These are phyloP conservation scores for Euspilapteryx auroguttella DNA, from an alignment of 2,888 invertebrate species.

Conservation along the genomic window DNA sequence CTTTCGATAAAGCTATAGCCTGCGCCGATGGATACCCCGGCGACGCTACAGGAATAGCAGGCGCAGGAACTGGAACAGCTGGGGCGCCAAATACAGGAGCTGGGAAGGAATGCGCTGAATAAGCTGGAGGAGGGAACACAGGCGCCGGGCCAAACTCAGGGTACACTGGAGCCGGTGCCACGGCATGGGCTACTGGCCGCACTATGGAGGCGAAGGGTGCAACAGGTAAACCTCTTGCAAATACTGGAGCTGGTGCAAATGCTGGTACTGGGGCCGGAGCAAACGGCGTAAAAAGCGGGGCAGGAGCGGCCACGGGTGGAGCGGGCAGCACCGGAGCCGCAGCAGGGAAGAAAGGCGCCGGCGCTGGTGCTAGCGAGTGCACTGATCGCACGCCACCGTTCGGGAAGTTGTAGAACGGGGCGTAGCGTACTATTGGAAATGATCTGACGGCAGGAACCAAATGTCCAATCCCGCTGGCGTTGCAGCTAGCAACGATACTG, in stretches of 20 bases:
- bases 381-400: conserved; percentile 35
- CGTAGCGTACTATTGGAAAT: conserved; percentile 39
- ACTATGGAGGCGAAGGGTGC: background rate
- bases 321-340: conserved; percentile 5
- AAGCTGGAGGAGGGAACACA: conserved; percentile 9
- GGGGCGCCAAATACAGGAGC: conserved; percentile 12
- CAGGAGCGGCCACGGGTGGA: background rate
- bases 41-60: conserved; percentile 12
- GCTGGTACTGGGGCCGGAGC: background rate
- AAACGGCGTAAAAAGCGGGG: background rate
- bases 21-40: conserved; percentile 14
- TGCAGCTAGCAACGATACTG: conserved; percentile 37
- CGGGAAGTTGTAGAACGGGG: conserved; percentile 50
- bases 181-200: too few species aligned
- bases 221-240: background rate
- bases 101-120: conserved; percentile 11
- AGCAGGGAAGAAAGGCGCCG: conserved; percentile 11
- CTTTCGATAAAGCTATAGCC: conserved; percentile 8
- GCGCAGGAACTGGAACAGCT: conserved; percentile 11
- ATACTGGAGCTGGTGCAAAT: background rate
- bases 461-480: conserved; percentile 44
- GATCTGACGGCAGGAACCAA: conserved; percentile 29
- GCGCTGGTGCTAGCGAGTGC: conserved; percentile 35
- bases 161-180: background rate
- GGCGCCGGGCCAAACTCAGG: conserved; percentile 10